These are phyloP conservation scores for Byasa hedistus DNA, from an alignment of 2,888 invertebrate genomes.

Conservation along the genomic window DNA sequence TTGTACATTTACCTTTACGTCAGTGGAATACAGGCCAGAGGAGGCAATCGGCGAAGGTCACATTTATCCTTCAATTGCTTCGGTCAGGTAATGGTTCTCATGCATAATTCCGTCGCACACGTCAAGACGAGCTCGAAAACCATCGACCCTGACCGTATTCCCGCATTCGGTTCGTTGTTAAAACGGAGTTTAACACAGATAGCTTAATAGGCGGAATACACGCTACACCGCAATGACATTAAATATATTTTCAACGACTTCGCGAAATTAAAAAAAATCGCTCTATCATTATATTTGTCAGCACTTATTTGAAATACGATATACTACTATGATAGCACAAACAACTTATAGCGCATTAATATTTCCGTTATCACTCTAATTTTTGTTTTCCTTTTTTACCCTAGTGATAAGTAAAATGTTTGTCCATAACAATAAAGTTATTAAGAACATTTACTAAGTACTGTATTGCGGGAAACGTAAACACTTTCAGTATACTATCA, in stretches of 20 bases:
- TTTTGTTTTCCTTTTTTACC: no score
- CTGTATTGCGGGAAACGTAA: no score
- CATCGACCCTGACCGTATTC: constrained; percentile 37
- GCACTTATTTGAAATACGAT: not conserved
- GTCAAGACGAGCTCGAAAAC: constrained; percentile 23
- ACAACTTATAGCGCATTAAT: no score
- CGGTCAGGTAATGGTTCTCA: constrained; percentile 46
- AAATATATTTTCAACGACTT: constrained; percentile 1
- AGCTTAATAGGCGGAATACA: constrained; percentile 21
- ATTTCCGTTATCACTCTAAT: no score
- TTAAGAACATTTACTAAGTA: no score
- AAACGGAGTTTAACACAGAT: constrained; percentile 16
- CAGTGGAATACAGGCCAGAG: constrained; percentile 16
- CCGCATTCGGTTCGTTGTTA: constrained; percentile 18
- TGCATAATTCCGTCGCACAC: constrained; percentile 40
- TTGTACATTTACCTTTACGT: constrained; percentile 22
- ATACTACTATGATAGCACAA: not conserved
- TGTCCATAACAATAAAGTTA: no score
- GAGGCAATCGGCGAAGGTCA: constrained; percentile 37
- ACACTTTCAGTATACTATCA: no score
- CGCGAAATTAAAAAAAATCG: not conserved
- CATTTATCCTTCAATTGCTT: constrained; percentile 48
- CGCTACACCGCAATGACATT: constrained; percentile 2
- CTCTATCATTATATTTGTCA: not conserved
- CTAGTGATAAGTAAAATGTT: no score